Evolutionary conservation across 2,113 vertebrate genomes (phyloP), one percentile per base, ranked within the genome.

Genomic region (Pomatorhinus ruficollis): DNA sequence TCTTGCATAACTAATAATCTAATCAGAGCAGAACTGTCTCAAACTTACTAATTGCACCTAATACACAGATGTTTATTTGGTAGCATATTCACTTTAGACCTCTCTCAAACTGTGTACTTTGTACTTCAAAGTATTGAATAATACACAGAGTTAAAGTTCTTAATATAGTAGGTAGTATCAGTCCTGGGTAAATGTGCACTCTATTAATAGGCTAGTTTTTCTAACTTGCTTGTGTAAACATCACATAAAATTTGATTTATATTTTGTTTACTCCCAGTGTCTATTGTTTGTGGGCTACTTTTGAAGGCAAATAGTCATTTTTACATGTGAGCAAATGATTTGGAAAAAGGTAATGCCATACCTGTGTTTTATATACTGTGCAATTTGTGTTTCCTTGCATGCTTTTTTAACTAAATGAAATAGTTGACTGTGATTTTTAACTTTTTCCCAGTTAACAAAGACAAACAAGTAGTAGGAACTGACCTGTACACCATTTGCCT

Each of bases 171-270:
- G 47, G 52, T 64, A 81, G 37, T 95, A 83, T 90, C 71, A 83
- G 64, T 59, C 39, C 54, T 92, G 72, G 31, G 20, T 81, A 95
- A 87, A 71, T 61, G 61, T 87, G 79, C 20, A 23, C 7, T 86
- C 90, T 93, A 83, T 90, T 96, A 92, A 96, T 95, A 96, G 91
- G 63, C 31, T 77, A 33, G 42, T 54, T 91, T 93, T 82, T 87
- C 27, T 59, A 64, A 71, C 86, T 71, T 92, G 71, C 35, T 70
- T 56, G 16, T 89, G 42, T 78, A 87, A 93, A 70, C n/a, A 40
- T 17, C 24, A 79, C 49, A 49, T 77, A 80, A 94, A 69, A 71
- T n/a, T 24, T 31, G 23, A 59, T 89, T 83, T 63, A 5, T 64
- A 13, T 44, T 87, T 84, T 80, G 14, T 81, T 83, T 87, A 52